Evolutionary conservation across 2,113 vertebrate genomes (phyloP).

Genomic region (Xenus cinereus): DNA sequence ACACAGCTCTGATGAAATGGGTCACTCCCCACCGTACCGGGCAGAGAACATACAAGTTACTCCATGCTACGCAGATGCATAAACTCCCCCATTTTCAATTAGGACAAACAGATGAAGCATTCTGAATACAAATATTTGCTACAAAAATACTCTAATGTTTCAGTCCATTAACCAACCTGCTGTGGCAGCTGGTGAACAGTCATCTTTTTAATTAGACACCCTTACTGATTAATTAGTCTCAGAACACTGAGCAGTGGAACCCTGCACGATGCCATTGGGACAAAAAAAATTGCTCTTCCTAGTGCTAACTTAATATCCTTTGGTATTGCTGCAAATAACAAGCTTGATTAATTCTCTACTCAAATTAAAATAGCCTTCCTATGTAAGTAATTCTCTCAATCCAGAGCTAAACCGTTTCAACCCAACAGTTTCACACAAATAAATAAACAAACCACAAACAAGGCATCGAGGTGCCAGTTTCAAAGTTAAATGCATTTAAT

Average conservation of each 20-base stretch:
- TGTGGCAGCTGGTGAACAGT: constrained; percentile 68
- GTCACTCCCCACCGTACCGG: neutral
- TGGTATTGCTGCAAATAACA: constrained; percentile 1
- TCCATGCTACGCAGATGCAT: neutral
- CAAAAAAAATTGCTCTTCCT: neutral
- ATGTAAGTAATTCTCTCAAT: neutral
- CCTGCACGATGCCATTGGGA: constrained; percentile 13
- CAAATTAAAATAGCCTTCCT: neutral
- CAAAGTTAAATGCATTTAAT: neutral
- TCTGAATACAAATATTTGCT: constrained; percentile 28
- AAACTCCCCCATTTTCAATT: neutral
- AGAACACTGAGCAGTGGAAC: constrained; percentile 56
- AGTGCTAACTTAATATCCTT: neutral
- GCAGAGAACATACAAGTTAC: neutral
- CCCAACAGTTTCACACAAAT: neutral
- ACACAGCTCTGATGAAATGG: neutral
- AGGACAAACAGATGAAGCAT: neutral
- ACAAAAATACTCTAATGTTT: constrained; percentile 28
- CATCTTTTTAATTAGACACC: constrained; percentile 72
- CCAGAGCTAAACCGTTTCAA: neutral
- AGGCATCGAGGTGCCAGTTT: neutral
- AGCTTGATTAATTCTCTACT: constrained; percentile 24
- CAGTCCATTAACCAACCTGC: constrained; percentile 45
- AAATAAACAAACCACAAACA: neutral
- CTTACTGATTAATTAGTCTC: constrained; percentile 76